Evolutionary conservation across 2,888 invertebrate species (phyloP).

Genomic region (Deilephila porcellus): DNA sequence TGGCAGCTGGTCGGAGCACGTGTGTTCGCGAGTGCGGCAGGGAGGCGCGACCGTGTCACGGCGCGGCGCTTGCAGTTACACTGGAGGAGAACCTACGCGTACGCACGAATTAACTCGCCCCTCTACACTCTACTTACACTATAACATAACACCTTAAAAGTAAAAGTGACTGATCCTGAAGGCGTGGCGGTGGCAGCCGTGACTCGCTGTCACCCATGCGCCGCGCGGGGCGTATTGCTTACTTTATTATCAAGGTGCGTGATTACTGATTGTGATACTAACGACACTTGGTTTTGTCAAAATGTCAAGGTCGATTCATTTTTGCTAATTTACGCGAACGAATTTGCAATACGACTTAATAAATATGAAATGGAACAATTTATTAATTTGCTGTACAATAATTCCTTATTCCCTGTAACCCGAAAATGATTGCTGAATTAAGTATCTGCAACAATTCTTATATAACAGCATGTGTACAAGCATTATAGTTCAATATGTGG

Average conservation of each 20-base stretch:
- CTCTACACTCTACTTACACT: slow-evolving; percentile 61
- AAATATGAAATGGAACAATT: background rate
- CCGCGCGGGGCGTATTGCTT: slow-evolving; percentile 50
- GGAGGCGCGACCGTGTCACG: slow-evolving; percentile 58
- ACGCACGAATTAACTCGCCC: slow-evolving; percentile 61
- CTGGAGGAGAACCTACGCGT: slow-evolving; percentile 54
- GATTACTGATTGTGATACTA: slow-evolving; percentile 54
- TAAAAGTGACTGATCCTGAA: slow-evolving; percentile 80
- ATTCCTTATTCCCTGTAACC: background rate
- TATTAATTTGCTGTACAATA: background rate
- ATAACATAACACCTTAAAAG: slow-evolving; percentile 67
- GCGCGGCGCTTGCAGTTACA: slow-evolving; percentile 57
- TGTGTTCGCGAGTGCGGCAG: slow-evolving; percentile 50
- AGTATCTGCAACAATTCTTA: too few species aligned
- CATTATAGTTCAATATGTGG: too few species aligned
- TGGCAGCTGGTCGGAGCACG: slow-evolving; percentile 44
- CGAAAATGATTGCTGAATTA: too few species aligned
- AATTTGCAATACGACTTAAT: too few species aligned
- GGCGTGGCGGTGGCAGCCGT: slow-evolving; percentile 68
- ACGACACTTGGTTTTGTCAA: slow-evolving; percentile 49
- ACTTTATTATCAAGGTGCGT: slow-evolving; percentile 61
- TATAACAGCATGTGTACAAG: too few species aligned
- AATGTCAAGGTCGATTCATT: slow-evolving; percentile 60
- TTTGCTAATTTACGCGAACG: slow-evolving; percentile 32
- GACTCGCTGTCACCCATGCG: slow-evolving; percentile 55